Conservation (phyloP, 2,888 invertebrate species). For the Tenthredo mesomela region DNA sequence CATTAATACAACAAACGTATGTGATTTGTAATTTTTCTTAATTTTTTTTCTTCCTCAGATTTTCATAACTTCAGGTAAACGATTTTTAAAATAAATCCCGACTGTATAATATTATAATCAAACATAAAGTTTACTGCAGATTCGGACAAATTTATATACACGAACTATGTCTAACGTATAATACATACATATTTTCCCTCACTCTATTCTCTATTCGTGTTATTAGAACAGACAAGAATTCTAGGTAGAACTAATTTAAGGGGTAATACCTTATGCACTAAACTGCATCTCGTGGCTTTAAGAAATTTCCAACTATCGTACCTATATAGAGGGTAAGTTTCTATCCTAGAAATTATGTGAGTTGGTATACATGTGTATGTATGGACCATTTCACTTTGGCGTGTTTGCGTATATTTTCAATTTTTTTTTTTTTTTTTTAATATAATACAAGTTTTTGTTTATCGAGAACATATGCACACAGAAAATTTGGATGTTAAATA, state of each 20-base stretch:
- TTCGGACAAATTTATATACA: neutral
- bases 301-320: neutral
- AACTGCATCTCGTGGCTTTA: neutral
- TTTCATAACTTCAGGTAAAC: neutral
- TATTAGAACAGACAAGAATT: conserved; percentile 4
- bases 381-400: neutral
- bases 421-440: too few relatives aligned
- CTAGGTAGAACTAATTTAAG: neutral
- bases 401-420: neutral
- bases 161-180: neutral
- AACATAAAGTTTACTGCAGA: neutral
- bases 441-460: neutral
- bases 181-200: neutral
- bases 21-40: neutral
- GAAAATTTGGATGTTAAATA: neutral
- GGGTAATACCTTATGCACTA: neutral
- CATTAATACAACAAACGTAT: neutral
- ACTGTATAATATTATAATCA: neutral
- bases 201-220: neutral
- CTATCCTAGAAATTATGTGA: neutral
- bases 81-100: neutral
- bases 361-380: neutral
- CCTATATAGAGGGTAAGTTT: neutral
- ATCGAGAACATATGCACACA: neutral
- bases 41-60: neutral